phyloP scores from a whole-genome alignment of 2,797 vertebrate species.

The Helarctos malayanus region DNA sequence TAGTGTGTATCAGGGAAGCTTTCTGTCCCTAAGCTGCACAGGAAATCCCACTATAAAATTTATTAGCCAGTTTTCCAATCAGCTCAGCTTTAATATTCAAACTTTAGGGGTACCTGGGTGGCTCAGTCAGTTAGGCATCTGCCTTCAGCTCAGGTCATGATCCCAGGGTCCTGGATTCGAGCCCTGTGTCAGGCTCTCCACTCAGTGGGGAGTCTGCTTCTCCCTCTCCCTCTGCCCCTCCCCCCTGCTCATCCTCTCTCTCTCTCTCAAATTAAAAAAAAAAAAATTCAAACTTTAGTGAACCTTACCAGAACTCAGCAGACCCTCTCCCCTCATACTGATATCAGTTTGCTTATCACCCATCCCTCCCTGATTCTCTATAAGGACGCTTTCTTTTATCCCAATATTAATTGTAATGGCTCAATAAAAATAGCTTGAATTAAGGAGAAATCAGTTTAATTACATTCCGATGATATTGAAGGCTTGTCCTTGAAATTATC shows the following conservation, averaged over 20 bases:
- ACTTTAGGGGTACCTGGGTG: not conserved
- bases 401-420: not conserved
- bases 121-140: not conserved
- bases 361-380: not conserved
- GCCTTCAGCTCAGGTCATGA: not conserved
- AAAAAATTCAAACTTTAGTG: not conserved
- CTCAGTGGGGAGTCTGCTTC: not conserved
- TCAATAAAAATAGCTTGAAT: constrained; percentile 9
- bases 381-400: not conserved
- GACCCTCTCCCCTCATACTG: not conserved
- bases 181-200: not conserved
- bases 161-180: not conserved
- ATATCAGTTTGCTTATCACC: not conserved
- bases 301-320: not conserved
- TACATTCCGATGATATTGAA: constrained; percentile 41
- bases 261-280: not conserved
- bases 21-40: not conserved
- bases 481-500: constrained; percentile 14
- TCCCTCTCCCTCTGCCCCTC: not conserved
- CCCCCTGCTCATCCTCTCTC: not conserved
- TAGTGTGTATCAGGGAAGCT: not conserved
- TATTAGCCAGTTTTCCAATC: not conserved
- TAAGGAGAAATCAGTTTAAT: constrained; percentile 37
- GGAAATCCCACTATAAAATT: constrained; percentile 7
- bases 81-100: not conserved